Evolutionary conservation across 2,797 vertebrate genomes (phyloP), one percentile per base, ranked within the genome.

Genomic region (Melanitta fusca): DNA sequence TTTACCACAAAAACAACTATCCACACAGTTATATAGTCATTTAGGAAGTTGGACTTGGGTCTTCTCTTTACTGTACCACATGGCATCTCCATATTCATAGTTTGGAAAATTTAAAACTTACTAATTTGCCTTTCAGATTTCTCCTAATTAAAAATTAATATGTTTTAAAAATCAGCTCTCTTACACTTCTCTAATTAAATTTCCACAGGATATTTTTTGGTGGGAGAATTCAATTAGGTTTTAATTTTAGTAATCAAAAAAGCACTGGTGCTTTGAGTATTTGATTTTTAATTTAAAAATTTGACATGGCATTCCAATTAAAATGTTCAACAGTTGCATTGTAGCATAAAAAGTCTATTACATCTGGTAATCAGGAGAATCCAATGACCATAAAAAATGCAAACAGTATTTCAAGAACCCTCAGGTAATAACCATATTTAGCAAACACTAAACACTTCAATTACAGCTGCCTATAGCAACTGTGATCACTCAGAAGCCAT

Each of bases 171-270:
- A 97, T 94, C 85, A 88, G 25, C 57, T 94, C 96, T 96, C 98
- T 97, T 97, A 88, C 93, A 93, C 96, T 97, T 93, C 96, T 96
- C 94, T 98, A 98, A 98, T 98, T 98, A 98, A 98, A 98, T 98
- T 98, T 98, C 97, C 95, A 97, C 93, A 85, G 88, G 97, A 97
- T 97, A 97, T 96, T 97, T 98, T 97, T 98, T 96, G 97, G 96
- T 91, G 75, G 88, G 97, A 98, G 97, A 98, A 98, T 98, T 98
- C 98, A 98, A 98, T 98, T 98, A 98, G 91, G 96, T 93, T 98
- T 98, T 98, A 97, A 98, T 98, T 98, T 97, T 97, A 97, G 96
- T 97, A 97, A 97, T 98, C 96, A 97, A 96, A 98, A 97, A 98
- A 92, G 96, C 98, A 94, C 97, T 97, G 97, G 97, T 96, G 97